Base-by-base conservation (phyloP, 2,797 vertebrate species). In the Corythornis leucogaster region DNA sequence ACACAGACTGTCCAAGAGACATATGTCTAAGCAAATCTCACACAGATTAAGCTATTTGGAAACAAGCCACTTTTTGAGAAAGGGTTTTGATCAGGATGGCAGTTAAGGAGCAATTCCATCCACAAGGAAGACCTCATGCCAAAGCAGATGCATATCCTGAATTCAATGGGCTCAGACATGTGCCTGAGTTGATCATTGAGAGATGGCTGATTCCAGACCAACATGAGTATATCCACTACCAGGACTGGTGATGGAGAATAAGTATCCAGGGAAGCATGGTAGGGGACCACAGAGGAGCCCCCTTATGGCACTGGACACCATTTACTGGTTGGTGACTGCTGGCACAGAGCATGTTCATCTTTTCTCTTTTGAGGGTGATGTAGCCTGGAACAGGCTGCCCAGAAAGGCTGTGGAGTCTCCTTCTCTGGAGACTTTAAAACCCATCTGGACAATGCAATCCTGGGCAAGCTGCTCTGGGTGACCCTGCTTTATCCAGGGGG, bases 231-330 rank as follows among this genome's bases (percentile, higher is more conserved):
- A 66, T 19, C 26, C 16, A 30, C 3, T 2, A 5, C 42, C 2
- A 2, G 40, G 20, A 11, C 5, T 54, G 58, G 24, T 3, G 15
- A 17, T 30, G 46, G 25, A 74, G 42, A 35, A 18, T 0, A 2
- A 78, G 28, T 28, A 12, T 30, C 35, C 15, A 12, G 63, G 42
- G 15, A 20, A 3, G 15, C 26, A 8, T 4, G 5, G 7, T 7
- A 8, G n/a, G 25, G 51, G 5, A 43, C 28, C 18, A 7, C 2
- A 1, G 40, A 30, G 31, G 15, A 40, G 22, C 28, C 17, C 11
- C 38, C 11, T 28, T 33, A 7, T 0, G 6, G 33, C 67, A 20
- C 26, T 0, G 0, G 35, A 51, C 10, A 31, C 5, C 1, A 20
- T 43, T 43, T 33, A 10, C 43, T 38, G n/a, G 25, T 58, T 38